phyloP scores from a whole-genome alignment of 2,797 vertebrate genomes.

The Darevskia mixta region DNA sequence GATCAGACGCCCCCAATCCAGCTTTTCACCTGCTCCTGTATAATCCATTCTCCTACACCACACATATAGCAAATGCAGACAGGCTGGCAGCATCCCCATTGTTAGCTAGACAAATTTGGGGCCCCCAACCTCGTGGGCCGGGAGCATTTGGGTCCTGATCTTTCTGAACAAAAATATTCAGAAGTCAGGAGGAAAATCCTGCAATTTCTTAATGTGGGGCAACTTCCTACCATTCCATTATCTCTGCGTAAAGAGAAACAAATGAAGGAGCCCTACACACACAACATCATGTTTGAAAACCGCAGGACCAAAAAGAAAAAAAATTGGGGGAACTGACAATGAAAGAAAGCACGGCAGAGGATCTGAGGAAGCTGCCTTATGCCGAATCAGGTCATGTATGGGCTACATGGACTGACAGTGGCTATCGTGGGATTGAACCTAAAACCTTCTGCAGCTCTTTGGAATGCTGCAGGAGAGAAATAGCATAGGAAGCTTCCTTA shows the following conservation, averaged over 20 bases:
- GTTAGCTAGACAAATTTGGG: background rate
- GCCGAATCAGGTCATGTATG: no score
- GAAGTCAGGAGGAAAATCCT: background rate
- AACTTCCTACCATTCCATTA: background rate
- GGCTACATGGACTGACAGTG: no score
- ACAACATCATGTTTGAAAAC: background rate
- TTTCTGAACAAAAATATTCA: background rate
- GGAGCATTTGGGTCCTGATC: background rate
- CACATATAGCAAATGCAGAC: background rate
- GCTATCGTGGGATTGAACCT: no score
- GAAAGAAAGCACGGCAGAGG: background rate
- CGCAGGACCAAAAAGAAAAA: background rate
- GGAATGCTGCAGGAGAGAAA: background rate
- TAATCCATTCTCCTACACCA: background rate
- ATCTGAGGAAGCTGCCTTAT: no score
- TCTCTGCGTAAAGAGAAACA: background rate
- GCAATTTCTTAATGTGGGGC: background rate
- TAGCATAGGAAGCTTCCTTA: background rate
- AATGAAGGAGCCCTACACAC: background rate
- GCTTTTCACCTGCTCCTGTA: background rate
- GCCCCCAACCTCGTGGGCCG: background rate
- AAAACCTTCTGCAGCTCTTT: background rate
- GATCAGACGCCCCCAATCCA: background rate
- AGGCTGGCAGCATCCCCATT: background rate
- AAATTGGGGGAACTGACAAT: no score